A percentile compares a stretch with the other conserved stretches of the same genome.
Evolutionary conservation across 2,888 invertebrate genomes (phyloP).

Genomic region (Hypomecis atomaria): DNA sequence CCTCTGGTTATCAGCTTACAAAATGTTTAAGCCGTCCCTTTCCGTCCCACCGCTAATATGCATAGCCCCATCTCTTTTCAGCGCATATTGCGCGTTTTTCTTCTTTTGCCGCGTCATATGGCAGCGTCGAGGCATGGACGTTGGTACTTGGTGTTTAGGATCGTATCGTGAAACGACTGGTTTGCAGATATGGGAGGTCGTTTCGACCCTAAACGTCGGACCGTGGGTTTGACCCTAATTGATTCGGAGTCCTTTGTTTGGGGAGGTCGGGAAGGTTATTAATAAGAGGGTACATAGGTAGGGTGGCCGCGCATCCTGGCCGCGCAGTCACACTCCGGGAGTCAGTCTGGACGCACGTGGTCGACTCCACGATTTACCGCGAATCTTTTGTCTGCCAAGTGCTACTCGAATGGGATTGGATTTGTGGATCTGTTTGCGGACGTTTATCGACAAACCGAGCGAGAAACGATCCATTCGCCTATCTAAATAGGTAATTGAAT

Average conservation of each 20-base stretch:
- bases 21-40: slow-evolving; percentile 77
- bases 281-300: slow-evolving; percentile 66
- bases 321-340: slow-evolving; percentile 74
- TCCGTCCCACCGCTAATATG: slow-evolving; percentile 67
- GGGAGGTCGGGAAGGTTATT: slow-evolving; percentile 70
- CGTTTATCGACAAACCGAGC: slow-evolving; percentile 40
- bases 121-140: slow-evolving; percentile 71
- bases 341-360: slow-evolving; percentile 73
- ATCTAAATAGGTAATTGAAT: slow-evolving; percentile 42
- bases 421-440: slow-evolving; percentile 50
- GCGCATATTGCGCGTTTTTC: slow-evolving; percentile 83
- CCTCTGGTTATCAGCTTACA: slow-evolving; percentile 84
- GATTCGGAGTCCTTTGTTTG: slow-evolving; percentile 78
- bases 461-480: slow-evolving; percentile 32
- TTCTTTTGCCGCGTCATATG: slow-evolving; percentile 83
- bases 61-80: slow-evolving; percentile 72
- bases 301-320: slow-evolving; percentile 73
- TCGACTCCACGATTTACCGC: slow-evolving; percentile 61
- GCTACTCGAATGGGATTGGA: slow-evolving; percentile 61
- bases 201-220: slow-evolving; percentile 48
- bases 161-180: slow-evolving; percentile 55
- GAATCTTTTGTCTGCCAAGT: slow-evolving; percentile 71
- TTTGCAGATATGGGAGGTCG: slow-evolving; percentile 51
- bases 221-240: slow-evolving; percentile 66
- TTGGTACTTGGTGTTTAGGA: slow-evolving; percentile 65